These are phyloP conservation scores for Callinectes sapidus DNA, from an alignment of 2,888 invertebrate species.

Conservation along the genomic window DNA sequence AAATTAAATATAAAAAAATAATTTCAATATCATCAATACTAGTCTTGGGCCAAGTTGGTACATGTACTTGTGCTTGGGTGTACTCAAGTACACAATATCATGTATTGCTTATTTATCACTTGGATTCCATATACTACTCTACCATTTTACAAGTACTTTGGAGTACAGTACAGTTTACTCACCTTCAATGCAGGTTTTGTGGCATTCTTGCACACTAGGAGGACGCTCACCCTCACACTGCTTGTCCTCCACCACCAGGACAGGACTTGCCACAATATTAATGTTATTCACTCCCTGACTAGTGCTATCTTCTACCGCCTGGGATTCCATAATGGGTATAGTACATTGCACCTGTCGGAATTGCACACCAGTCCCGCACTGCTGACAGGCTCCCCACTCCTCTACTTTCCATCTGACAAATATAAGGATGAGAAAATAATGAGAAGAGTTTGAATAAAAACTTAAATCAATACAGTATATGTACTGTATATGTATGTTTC, in stretches of 20 bases:
- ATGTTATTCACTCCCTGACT: background rate
- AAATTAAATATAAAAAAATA: too few species aligned
- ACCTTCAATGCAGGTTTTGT: constrained; percentile 44
- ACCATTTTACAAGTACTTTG: too few species aligned
- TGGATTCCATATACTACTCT: too few species aligned
- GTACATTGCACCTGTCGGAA: constrained; percentile 50
- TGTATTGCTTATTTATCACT: too few species aligned
- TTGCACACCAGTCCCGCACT: constrained; percentile 52
- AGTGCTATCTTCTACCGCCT: background rate
- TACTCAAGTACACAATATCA: too few species aligned
- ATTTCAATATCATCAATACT: too few species aligned
- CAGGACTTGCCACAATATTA: background rate
- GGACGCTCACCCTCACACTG: constrained; percentile 39
- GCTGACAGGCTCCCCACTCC: constrained; percentile 53
- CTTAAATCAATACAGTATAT: background rate
- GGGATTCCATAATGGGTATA: background rate
- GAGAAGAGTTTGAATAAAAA: background rate
- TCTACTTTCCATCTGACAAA: constrained; percentile 44
- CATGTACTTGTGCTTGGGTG: too few species aligned
- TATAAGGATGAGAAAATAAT: background rate
- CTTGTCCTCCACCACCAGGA: constrained; percentile 40
- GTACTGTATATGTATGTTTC: background rate
- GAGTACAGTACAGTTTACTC: too few species aligned
- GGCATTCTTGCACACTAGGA: constrained; percentile 12
- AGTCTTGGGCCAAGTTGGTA: too few species aligned